These are phyloP conservation scores for Pseudonaja textilis DNA, from an alignment of 2,113 vertebrate genomes.

Conservation along the genomic window DNA sequence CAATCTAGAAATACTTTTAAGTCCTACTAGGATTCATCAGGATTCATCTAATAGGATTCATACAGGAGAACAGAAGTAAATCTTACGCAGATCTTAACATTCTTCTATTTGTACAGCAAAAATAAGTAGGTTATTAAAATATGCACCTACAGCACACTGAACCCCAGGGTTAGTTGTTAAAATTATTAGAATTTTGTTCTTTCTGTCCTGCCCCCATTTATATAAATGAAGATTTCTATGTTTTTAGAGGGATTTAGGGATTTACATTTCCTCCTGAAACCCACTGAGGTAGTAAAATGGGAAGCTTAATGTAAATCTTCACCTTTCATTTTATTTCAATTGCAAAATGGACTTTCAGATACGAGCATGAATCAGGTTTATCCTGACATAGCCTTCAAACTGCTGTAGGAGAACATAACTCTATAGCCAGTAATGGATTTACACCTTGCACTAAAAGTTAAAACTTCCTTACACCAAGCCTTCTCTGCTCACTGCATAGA, in stretches of 20 bases:
- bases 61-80: conserved; percentile 15
- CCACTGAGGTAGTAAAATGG: conserved; percentile 56
- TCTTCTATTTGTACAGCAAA: neutral
- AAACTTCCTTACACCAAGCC: neutral
- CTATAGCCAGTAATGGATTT: conserved; percentile 50
- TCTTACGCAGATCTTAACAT: neutral
- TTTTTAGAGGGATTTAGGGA: conserved; percentile 30
- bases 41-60: neutral
- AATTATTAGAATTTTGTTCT: conserved; percentile 11
- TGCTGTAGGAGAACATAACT: conserved; percentile 32
- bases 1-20: conserved; percentile 6
- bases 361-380: conserved; percentile 38
- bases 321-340: conserved; percentile 38
- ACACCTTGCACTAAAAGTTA: conserved; percentile 20
- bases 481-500: conserved; percentile 43
- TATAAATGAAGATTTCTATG: conserved; percentile 27
- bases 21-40: neutral
- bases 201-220: neutral
- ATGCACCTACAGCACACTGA: conserved; percentile 37
- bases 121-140: neutral
- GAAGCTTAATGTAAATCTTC: conserved; percentile 49
- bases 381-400: conserved; percentile 34
- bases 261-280: conserved; percentile 45
- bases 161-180: conserved; percentile 32
- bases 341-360: conserved; percentile 40